These are phyloP conservation scores for Eptesicus fuscus DNA, from an alignment of 2,113 vertebrate genomes.

Conservation along the genomic window DNA sequence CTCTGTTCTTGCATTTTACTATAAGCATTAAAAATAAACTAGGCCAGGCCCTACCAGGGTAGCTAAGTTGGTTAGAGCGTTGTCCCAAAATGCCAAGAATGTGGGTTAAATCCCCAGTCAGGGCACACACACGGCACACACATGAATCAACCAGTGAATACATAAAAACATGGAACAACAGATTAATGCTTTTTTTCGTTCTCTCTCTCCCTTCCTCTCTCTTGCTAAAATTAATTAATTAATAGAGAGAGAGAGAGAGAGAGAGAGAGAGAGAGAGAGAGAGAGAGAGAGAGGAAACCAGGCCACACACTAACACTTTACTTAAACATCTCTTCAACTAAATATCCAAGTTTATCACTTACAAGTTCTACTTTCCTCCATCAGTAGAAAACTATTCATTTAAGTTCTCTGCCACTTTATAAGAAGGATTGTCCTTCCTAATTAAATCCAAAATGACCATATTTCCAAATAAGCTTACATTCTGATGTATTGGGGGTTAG, in stretches of 20 bases:
- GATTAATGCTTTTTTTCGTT: too few species aligned
- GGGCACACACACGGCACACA: too few species aligned
- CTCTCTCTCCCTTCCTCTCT: too few species aligned
- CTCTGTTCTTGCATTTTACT: neutral
- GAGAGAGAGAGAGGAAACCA: neutral
- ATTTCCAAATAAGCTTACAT: neutral
- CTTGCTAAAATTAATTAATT: too few species aligned
- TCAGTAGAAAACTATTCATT: neutral
- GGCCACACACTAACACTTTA: neutral
- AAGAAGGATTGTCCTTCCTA: neutral
- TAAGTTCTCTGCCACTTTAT: neutral
- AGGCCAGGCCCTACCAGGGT: neutral
- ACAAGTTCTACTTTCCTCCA: neutral
- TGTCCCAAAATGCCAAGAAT: too few species aligned
- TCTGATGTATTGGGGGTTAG: neutral
- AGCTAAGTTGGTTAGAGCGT: too few species aligned
- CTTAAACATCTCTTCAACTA: neutral
- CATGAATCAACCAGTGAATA: too few species aligned
- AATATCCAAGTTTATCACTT: neutral
- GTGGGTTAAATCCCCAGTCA: too few species aligned
- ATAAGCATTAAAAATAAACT: neutral
- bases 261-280: too few species aligned
- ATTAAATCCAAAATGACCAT: neutral
- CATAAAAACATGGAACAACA: too few species aligned
- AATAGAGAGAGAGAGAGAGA: too few species aligned